phyloP scores from a whole-genome alignment of 1,140 invertebrate species.

The Archivesica marissinica region DNA sequence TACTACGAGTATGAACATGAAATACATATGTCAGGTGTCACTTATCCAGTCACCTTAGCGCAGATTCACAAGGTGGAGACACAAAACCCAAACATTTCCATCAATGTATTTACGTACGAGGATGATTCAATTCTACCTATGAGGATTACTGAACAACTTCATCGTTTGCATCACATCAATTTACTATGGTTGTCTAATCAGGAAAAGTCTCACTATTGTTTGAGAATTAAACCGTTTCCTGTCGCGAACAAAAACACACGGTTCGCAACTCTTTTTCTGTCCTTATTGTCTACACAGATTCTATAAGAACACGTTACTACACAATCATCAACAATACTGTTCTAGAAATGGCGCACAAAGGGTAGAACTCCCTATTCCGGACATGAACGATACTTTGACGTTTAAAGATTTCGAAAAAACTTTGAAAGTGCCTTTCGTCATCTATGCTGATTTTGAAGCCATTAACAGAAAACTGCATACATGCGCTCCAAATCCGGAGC shows the following conservation, averaged over 20 bases:
- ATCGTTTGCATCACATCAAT: background rate
- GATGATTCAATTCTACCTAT: background rate
- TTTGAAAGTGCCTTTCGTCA: too few species aligned
- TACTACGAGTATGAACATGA: background rate
- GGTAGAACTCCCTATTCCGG: background rate
- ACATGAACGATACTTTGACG: background rate
- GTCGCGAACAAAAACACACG: background rate
- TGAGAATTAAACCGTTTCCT: constrained; percentile 19
- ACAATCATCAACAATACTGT: background rate
- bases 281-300: constrained; percentile 5
- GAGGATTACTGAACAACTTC: background rate
- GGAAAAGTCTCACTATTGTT: background rate
- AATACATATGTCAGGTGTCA: background rate
- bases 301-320: background rate
- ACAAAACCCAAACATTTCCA: constrained; percentile 19
- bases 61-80: background rate
- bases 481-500: too few species aligned
- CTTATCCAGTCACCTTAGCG: background rate
- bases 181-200: background rate
- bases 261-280: background rate
- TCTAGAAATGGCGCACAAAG: background rate
- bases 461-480: too few species aligned
- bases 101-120: constrained; percentile 20
- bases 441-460: too few species aligned
- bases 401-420: too few species aligned